Evolutionary conservation across 2,797 vertebrate species (phyloP).

Genomic region (Chrosomus eos): DNA sequence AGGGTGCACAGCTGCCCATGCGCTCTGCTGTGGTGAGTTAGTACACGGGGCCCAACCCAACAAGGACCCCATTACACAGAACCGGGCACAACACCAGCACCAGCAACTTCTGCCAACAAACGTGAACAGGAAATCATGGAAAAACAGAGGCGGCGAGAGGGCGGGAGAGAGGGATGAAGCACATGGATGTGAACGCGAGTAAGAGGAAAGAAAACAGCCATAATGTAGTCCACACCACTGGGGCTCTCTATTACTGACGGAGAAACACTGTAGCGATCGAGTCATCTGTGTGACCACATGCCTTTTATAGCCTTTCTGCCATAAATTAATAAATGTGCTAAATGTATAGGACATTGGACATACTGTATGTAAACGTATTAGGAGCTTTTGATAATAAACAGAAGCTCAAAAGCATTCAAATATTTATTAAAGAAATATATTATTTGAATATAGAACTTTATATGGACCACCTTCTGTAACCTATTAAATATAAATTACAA

Average conservation of each 20-base stretch:
- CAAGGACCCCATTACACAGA: conserved; percentile 66
- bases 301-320: conserved; percentile 15
- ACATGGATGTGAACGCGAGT: conserved; percentile 45
- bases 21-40: conserved; percentile 41
- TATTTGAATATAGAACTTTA: not conserved
- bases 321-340: not conserved
- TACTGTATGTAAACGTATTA: not conserved
- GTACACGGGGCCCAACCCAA: conserved; percentile 59
- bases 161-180: conserved; percentile 33
- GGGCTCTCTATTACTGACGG: conserved; percentile 8
- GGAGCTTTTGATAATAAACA: not conserved
- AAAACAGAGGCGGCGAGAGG: conserved; percentile 53
- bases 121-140: conserved; percentile 60
- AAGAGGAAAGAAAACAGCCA: conserved; percentile 35
- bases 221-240: conserved; percentile 31
- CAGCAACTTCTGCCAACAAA: conserved; percentile 55
- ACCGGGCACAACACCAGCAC: conserved; percentile 59
- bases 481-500: not conserved
- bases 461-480: not conserved
- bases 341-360: not conserved
- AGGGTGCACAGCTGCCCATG: conserved; percentile 53
- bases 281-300: conserved; percentile 14
- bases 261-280: conserved; percentile 20
- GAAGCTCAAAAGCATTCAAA: not conserved
- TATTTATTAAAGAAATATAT: not conserved